Percentiles rank a stretch among this genome's conserved stretches.
These are phyloP conservation scores for Pseudoatta argentina DNA, from an alignment of 1,140 invertebrate species.

Conservation along the genomic window DNA sequence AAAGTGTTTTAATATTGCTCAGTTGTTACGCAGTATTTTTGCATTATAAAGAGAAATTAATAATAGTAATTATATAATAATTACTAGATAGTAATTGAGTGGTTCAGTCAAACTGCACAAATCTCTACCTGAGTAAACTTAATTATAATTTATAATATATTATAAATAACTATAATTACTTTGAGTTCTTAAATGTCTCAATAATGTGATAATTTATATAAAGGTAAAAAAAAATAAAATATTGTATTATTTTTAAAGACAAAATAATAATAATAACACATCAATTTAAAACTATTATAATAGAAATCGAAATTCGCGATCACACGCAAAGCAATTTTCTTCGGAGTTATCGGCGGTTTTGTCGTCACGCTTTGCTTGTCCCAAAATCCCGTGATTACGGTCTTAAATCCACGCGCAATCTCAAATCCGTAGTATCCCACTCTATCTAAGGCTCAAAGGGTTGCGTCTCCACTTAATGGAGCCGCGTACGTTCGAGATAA, in stretches of 20 bases:
- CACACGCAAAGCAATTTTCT: slow-evolving; percentile 41
- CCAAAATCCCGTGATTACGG: slow-evolving; percentile 47
- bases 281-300: slow-evolving; percentile 1
- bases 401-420: slow-evolving; percentile 59
- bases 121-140: not conserved
- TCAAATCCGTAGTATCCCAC: slow-evolving; percentile 57
- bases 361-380: slow-evolving; percentile 16
- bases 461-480: slow-evolving; percentile 71
- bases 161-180: not conserved
- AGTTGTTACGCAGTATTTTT: too few species aligned
- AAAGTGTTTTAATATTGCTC: too few species aligned
- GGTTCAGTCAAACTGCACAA: too few species aligned
- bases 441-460: slow-evolving; percentile 62
- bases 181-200: not conserved
- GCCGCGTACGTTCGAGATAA: slow-evolving; percentile 71
- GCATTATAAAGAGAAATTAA: too few species aligned
- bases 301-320: slow-evolving; percentile 12
- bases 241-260: not conserved
- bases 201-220: not conserved
- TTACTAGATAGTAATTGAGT: too few species aligned
- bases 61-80: too few species aligned
- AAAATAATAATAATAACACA: not conserved
- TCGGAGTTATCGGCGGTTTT: slow-evolving; percentile 33
- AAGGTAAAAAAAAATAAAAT: not conserved
- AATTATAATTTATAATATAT: not conserved